These are phyloP conservation scores for Meiosimyza platycephala DNA, from an alignment of 2,888 invertebrate genomes.

Conservation along the genomic window DNA sequence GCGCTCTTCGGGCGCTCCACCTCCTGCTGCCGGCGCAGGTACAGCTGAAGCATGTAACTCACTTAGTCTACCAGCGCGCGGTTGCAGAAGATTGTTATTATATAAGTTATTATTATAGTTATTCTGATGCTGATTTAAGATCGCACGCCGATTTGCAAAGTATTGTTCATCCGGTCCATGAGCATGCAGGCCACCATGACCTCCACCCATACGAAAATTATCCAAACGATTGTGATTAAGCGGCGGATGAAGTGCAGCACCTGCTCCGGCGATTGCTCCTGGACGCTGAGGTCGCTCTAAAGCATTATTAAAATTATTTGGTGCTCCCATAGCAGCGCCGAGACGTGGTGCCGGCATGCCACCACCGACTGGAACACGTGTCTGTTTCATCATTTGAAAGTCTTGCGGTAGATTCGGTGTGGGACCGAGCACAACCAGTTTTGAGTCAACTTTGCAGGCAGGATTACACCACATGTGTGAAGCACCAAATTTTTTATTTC, in stretches of 20 bases:
- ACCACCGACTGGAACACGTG: slow-evolving; percentile 58
- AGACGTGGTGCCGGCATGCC: slow-evolving; percentile 47
- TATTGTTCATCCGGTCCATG: slow-evolving; percentile 59
- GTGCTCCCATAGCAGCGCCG: slow-evolving; percentile 40
- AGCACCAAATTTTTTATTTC: slow-evolving; percentile 83
- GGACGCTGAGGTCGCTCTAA: slow-evolving; percentile 42
- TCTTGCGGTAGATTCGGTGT: slow-evolving; percentile 65
- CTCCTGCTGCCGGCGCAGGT: background rate
- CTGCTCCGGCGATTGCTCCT: slow-evolving; percentile 39
- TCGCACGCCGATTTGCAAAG: slow-evolving; percentile 60
- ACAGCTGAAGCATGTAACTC: slow-evolving; percentile 52
- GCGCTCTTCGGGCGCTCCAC: slow-evolving; percentile 45
- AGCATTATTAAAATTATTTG: slow-evolving; percentile 43
- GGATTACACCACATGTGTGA: slow-evolving; percentile 94
- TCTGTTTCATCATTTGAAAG: slow-evolving; percentile 66
- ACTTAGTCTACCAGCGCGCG: slow-evolving; percentile 57
- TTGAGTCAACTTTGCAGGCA: slow-evolving; percentile 81
- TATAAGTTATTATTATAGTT: slow-evolving; percentile 57
- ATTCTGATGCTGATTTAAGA: slow-evolving; percentile 59
- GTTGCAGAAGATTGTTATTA: slow-evolving; percentile 56
- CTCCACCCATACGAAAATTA: slow-evolving; percentile 53
- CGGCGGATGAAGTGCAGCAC: slow-evolving; percentile 48
- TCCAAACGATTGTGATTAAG: slow-evolving; percentile 46
- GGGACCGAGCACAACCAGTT: slow-evolving; percentile 76
- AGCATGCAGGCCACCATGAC: slow-evolving; percentile 46